A percentile compares a stretch with the other conserved stretches of the same genome.
phyloP scores from a whole-genome alignment of 2,113 vertebrate genomes.

The Thalassoma bifasciatum region DNA sequence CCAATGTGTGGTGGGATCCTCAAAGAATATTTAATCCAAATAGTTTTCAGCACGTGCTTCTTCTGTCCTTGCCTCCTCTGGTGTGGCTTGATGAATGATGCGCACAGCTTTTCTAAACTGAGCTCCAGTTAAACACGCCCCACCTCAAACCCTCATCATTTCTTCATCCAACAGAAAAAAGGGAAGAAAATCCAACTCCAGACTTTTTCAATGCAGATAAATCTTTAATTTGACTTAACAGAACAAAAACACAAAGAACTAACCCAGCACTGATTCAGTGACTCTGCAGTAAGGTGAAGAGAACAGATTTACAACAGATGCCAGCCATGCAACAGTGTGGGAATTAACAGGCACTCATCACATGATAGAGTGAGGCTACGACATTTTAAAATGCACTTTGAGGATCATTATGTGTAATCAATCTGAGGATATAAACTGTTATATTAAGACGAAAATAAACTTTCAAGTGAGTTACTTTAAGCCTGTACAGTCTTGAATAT shows the following conservation, averaged over 20 bases:
- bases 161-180: slow-evolving; percentile 29
- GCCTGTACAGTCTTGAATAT: slow-evolving; percentile 33
- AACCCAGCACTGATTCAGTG: slow-evolving; percentile 10
- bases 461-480: slow-evolving; percentile 1
- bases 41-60: slow-evolving; percentile 73
- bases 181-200: slow-evolving; percentile 8
- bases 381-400: background rate
- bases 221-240: slow-evolving; percentile 72
- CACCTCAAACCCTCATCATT: slow-evolving; percentile 53
- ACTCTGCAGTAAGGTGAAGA: background rate
- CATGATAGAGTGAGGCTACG: slow-evolving; percentile 18
- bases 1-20: slow-evolving; percentile 23
- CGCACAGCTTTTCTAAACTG: slow-evolving; percentile 75
- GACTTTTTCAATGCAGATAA: slow-evolving; percentile 71
- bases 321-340: slow-evolving; percentile 19
- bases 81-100: slow-evolving; percentile 39
- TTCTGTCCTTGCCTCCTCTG: slow-evolving; percentile 59
- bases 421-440: background rate
- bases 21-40: slow-evolving; percentile 6
- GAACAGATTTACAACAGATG: background rate
- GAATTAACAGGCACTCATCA: background rate
- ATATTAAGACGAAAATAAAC: slow-evolving; percentile 27
- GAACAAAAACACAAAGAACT: slow-evolving; percentile 55
- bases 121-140: slow-evolving; percentile 84
- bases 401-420: background rate